Evolutionary conservation across 2,888 invertebrate genomes (phyloP), one percentile per base, ranked within the genome.

Genomic region (Parascotia fuliginaria): DNA sequence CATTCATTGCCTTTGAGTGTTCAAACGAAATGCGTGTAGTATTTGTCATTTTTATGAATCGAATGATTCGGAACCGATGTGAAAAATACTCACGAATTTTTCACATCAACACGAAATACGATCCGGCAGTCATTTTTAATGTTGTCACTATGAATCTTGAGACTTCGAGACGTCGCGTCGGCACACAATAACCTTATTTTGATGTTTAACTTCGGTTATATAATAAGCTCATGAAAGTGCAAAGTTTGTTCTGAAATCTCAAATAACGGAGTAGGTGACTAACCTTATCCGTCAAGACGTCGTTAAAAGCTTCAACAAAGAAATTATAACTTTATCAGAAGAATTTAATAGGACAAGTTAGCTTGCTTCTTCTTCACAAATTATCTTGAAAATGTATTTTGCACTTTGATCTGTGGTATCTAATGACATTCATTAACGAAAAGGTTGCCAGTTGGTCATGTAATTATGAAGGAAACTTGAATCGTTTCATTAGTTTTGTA

Each of bases 231-330:
- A 42, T 43, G 62, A 50, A 66, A 68, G 65, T 61, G 60, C 49
- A 42, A 68, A 66, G 69, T 66, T 66, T 51, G 52, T 45, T 42
- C 11, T 38, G 43, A 13, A 59, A 68, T 59, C 52, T 59, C 52
- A 65, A 68, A 59, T 65, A 61, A 52, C 47, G 34, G 44, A 47
- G 58, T 49, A 58, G 58, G 43, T 55, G 65, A 55, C 61, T 36
- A 45, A 61, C 65, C 51, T 60, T 51, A 65, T 60, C 60, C 44
- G 50, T 44, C 55, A 55, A 33, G 39, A 54, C 48, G 55, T 58
- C 63, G 55, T 70, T 67, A 68, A 64, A 67, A 67, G 64, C 62
- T 65, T 67, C 60, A 54, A 61, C 60, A 62, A 69, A 57, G 57
- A 69, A 59, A 57, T 65, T 69, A 47, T 46, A 66, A 67, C 39